Percentiles rank a stretch among this genome's conserved stretches.
These are phyloP conservation scores for Dryobota labecula DNA, from an alignment of 2,888 invertebrate species.

Conservation along the genomic window DNA sequence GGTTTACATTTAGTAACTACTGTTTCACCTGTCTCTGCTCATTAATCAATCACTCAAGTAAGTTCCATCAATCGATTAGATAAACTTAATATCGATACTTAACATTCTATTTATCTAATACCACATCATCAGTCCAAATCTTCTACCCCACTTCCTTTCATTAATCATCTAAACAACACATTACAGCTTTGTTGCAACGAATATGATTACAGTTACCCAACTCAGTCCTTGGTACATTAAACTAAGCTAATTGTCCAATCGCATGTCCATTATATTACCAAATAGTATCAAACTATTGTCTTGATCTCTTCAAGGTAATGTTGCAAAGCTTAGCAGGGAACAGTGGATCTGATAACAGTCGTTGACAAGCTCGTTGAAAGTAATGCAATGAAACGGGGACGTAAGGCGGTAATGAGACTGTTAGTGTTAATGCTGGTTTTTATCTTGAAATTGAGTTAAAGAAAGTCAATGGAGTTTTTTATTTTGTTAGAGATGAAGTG, in stretches of 20 bases:
- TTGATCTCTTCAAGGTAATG: conserved; percentile 52
- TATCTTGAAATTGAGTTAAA: not conserved
- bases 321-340: conserved; percentile 54
- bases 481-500: not conserved
- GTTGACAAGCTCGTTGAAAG: conserved; percentile 34
- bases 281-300: conserved; percentile 65
- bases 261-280: conserved; percentile 56
- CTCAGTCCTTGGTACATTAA: conserved; percentile 47
- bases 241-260: conserved; percentile 55
- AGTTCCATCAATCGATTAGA: conserved; percentile 15
- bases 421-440: not conserved
- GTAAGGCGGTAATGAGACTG: not conserved
- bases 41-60: conserved; percentile 23
- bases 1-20: not conserved
- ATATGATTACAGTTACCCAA: conserved; percentile 44
- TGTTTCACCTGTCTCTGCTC: not conserved
- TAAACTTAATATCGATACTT: conserved; percentile 18
- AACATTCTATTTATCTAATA: conserved; percentile 8
- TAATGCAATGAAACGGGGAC: conserved; percentile 14
- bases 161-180: conserved; percentile 44
- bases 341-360: conserved; percentile 51
- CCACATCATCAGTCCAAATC: conserved; percentile 43
- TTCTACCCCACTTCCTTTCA: conserved; percentile 18
- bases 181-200: conserved; percentile 51
- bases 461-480: not conserved